Percentiles rank a stretch among this genome's conserved stretches.
Conservation (phyloP, 2,888 invertebrate genomes). For the Teleogryllus oceanicus region DNA sequence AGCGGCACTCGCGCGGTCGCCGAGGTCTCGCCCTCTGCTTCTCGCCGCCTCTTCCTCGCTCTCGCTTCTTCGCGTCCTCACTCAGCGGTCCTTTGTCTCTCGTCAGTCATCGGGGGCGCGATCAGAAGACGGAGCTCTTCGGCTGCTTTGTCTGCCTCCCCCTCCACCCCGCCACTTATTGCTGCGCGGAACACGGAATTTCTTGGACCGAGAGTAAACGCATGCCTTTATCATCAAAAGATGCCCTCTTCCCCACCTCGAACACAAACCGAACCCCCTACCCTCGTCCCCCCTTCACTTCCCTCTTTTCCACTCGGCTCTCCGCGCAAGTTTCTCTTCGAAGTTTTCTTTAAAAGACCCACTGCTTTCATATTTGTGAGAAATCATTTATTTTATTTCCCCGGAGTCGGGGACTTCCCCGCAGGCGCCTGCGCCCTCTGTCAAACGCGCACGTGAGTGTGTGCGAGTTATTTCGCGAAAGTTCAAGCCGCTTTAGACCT, state of each 20-base stretch:
- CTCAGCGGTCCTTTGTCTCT: not conserved
- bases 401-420: not conserved
- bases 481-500: not conserved
- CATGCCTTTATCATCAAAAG: conserved; percentile 7
- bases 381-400: conserved; percentile 6
- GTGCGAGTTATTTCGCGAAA: not conserved
- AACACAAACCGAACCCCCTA: not conserved
- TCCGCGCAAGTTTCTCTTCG: not conserved
- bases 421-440: not conserved
- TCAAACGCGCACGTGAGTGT: not conserved
- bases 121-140: not conserved
- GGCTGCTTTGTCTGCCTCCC: not conserved
- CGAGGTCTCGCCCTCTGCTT: not conserved
- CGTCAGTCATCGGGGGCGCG: not conserved
- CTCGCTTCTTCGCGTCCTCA: not conserved
- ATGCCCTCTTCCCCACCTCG: not conserved
- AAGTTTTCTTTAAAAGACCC: conserved; percentile 6
- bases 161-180: not conserved
- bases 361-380: conserved; percentile 18
- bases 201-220: conserved; percentile 1
- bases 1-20: not conserved
- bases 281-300: not conserved
- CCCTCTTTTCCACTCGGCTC: not conserved
- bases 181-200: not conserved
- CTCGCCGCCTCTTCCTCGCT: not conserved